Conservation (phyloP, 1,140 invertebrate species). For the Leptinotarsa defecta region DNA sequence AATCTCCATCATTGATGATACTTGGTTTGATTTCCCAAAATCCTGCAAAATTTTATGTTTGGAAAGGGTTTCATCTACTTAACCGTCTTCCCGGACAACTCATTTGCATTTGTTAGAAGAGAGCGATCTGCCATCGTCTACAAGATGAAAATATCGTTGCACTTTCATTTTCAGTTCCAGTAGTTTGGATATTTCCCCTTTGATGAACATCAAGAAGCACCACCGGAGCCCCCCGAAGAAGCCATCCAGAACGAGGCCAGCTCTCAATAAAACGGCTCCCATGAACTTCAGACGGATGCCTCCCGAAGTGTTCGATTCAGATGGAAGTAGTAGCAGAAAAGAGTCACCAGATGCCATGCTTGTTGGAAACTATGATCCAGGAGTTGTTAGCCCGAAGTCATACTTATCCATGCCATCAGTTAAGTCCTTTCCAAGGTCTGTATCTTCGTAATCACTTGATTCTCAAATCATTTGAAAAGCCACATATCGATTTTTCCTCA, state of each 20-base stretch:
- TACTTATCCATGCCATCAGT: conserved; percentile 82
- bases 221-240: conserved; percentile 43
- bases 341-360: conserved; percentile 44
- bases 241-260: conserved; percentile 47
- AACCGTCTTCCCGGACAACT: too few species aligned
- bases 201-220: conserved; percentile 49
- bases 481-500: too few species aligned
- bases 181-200: conserved; percentile 53
- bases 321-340: conserved; percentile 46
- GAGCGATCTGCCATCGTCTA: too few species aligned
- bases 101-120: too few species aligned
- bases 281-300: conserved; percentile 39
- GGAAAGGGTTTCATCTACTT: too few species aligned
- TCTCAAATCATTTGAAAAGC: too few species aligned
- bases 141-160: too few species aligned
- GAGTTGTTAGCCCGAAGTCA: conserved; percentile 66
- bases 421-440: conserved; percentile 71
- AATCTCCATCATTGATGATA: too few species aligned
- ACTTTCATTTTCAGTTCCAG: conserved; percentile 33
- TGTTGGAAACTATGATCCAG: conserved; percentile 52
- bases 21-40: too few species aligned
- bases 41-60: too few species aligned
- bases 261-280: conserved; percentile 51
- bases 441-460: neutral
- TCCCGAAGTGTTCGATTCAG: conserved; percentile 47